Conservation (phyloP, 2,888 invertebrate species). For the Diarsia rubi region DNA sequence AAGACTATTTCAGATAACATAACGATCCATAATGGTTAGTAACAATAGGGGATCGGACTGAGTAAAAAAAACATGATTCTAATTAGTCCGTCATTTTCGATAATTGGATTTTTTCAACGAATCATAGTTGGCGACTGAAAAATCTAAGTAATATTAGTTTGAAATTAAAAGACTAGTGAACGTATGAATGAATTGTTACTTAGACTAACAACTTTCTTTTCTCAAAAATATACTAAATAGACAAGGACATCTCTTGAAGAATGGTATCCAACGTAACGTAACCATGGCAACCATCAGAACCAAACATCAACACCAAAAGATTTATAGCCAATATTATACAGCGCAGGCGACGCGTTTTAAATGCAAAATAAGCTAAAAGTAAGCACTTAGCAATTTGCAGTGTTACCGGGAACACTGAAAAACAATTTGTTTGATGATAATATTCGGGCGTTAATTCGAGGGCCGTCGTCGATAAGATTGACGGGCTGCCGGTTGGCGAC, state of each 20-base stretch:
- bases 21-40: too few species aligned
- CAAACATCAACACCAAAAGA: constrained; percentile 43
- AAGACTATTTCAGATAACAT: too few species aligned
- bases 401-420: constrained; percentile 60
- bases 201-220: background rate
- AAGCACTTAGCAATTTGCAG: constrained; percentile 59
- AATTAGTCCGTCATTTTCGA: too few species aligned
- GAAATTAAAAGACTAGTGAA: too few species aligned
- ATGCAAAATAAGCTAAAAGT: constrained; percentile 57
- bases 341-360: constrained; percentile 53
- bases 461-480: constrained; percentile 73
- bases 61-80: too few species aligned
- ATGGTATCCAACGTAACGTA: background rate
- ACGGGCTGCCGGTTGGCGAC: constrained; percentile 61
- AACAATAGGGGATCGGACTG: too few species aligned
- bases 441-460: constrained; percentile 76
- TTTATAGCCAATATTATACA: constrained; percentile 52
- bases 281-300: constrained; percentile 5
- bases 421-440: constrained; percentile 77
- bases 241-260: too few species aligned
- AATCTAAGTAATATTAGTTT: too few species aligned
- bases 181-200: background rate
- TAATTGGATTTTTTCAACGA: too few species aligned
- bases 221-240: background rate
- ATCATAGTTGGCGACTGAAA: too few species aligned